Percentiles rank a stretch among this genome's conserved stretches.
Conservation (phyloP, 2,797 vertebrate genomes). For the Ispidina lecontei region DNA sequence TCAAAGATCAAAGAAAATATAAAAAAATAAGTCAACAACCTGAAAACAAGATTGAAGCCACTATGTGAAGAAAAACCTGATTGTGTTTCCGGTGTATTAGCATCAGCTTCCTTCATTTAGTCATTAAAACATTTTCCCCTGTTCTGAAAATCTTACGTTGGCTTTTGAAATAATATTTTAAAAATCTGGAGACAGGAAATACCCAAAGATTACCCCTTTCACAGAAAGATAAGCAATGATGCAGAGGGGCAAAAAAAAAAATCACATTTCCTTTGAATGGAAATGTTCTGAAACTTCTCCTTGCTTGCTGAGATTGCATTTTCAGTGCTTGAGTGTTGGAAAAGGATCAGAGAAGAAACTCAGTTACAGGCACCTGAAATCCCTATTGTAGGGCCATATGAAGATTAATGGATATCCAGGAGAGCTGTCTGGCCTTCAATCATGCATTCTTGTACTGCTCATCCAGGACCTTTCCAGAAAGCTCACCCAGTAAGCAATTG, state of each 20-base stretch:
- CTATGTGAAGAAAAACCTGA: not conserved
- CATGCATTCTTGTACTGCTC: not conserved
- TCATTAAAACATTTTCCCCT: not conserved
- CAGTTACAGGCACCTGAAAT: not conserved
- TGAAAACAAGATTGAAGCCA: not conserved
- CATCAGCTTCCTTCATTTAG: not conserved
- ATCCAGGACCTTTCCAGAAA: not conserved
- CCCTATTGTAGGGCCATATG: not conserved
- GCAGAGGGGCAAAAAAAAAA: not conserved
- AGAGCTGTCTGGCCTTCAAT: not conserved
- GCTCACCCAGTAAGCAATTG: not conserved
- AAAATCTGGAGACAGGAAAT: not conserved
- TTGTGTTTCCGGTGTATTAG: not conserved
- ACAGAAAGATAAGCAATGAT: not conserved
- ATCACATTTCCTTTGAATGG: not conserved
- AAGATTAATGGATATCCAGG: not conserved
- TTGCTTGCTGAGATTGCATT: not conserved
- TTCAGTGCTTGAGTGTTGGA: not conserved
- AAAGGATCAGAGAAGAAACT: not conserved
- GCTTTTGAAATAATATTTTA: not conserved
- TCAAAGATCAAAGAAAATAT: not conserved
- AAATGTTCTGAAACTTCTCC: not conserved
- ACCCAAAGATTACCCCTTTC: not conserved
- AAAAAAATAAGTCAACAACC: not conserved
- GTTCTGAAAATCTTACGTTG: not conserved